Evolutionary conservation across 2,113 vertebrate species (phyloP).

Genomic region (Todiramphus chloris): DNA sequence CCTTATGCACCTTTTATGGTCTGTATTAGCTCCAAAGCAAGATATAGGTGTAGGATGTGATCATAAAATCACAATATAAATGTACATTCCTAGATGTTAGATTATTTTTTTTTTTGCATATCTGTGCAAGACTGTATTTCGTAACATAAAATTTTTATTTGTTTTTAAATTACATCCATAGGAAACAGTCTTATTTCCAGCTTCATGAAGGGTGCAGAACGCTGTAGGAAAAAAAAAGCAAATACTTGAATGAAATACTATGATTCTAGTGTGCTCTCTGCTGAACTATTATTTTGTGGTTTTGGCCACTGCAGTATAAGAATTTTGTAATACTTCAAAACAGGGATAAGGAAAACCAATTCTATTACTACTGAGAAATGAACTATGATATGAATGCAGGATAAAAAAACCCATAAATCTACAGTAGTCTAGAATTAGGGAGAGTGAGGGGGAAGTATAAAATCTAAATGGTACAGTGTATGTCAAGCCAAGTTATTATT

Average conservation of each 20-base stretch:
- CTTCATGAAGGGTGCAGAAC: not conserved
- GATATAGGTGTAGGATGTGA: not conserved
- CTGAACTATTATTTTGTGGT: constrained; percentile 42
- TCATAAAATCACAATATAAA: constrained; percentile 24
- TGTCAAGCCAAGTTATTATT: constrained; percentile 54
- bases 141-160: constrained; percentile 37
- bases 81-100: not conserved
- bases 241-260: not conserved
- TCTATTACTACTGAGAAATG: constrained; percentile 45
- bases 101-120: not conserved
- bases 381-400: constrained; percentile 25
- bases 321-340: constrained; percentile 40
- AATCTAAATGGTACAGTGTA: constrained; percentile 9
- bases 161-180: constrained; percentile 42
- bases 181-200: constrained; percentile 35
- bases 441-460: constrained; percentile 20
- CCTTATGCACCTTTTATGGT: not conserved
- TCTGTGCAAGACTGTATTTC: not conserved
- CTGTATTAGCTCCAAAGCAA: not conserved
- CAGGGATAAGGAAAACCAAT: constrained; percentile 19
- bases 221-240: not conserved
- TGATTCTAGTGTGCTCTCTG: constrained; percentile 10
- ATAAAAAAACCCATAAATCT: not conserved
- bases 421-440: constrained; percentile 34
- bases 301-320: constrained; percentile 24